phyloP scores from a whole-genome alignment of 1,140 invertebrate genomes.

The Orchesella cincta region DNA sequence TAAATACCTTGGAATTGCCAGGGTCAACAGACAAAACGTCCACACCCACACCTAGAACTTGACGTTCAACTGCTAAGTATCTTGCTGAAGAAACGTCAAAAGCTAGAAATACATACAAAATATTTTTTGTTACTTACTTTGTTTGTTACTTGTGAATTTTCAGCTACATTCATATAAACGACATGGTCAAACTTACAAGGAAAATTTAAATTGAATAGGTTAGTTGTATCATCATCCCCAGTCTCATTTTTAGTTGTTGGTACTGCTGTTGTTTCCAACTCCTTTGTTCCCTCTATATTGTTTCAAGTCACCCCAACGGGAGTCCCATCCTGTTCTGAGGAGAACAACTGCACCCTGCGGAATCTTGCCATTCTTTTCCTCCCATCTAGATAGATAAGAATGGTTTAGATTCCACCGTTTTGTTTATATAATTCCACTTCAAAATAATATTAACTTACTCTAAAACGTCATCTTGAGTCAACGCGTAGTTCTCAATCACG shows the following conservation, averaged over 20 bases:
- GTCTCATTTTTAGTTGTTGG: too few relatives aligned
- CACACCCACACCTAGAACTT: constrained; percentile 66
- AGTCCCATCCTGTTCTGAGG: constrained; percentile 63
- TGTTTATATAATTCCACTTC: neutral
- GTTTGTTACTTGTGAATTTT: too few relatives aligned
- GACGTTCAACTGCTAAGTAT: constrained; percentile 62
- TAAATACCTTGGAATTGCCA: constrained; percentile 55
- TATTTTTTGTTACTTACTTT: too few relatives aligned
- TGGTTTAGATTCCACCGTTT: too few relatives aligned
- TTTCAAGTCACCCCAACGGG: constrained; percentile 51
- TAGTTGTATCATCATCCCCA: too few relatives aligned
- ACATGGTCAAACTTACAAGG: too few relatives aligned
- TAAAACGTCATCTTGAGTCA: constrained; percentile 53
- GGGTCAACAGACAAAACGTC: constrained; percentile 66
- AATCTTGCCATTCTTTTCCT: constrained; percentile 57
- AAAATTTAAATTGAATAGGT: too few relatives aligned
- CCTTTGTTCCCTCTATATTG: constrained; percentile 34
- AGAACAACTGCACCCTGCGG: constrained; percentile 57
- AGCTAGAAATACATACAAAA: too few relatives aligned
- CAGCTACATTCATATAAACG: too few relatives aligned
- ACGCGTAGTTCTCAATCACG: constrained; percentile 45
- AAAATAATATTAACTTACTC: constrained; percentile 37
- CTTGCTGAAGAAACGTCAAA: constrained; percentile 62
- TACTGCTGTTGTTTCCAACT: too few relatives aligned
- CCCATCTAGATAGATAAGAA: constrained; percentile 58